Conservation (phyloP, 2,888 invertebrate species). For the Andrena minutula region DNA sequence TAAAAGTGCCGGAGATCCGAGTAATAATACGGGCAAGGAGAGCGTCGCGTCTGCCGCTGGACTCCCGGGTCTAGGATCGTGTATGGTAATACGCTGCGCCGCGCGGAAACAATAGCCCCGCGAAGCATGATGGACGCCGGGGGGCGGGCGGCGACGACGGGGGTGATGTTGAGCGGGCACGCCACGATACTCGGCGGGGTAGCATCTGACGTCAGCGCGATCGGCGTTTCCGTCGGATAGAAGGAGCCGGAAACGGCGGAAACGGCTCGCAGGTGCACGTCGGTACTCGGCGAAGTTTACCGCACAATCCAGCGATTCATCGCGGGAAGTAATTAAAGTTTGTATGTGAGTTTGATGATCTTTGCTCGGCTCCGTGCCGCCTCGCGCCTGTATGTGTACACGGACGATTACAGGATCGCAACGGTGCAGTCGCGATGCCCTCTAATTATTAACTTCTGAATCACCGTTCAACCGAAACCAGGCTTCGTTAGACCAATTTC, state of each 20-base stretch:
- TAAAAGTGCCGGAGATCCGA: too few relatives aligned
- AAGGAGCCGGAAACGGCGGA: constrained; percentile 50
- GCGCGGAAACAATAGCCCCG: constrained; percentile 20
- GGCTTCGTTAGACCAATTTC: neutral
- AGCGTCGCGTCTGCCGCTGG: neutral
- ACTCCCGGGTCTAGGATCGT: neutral
- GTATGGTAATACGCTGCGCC: neutral
- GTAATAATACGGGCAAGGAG: neutral
- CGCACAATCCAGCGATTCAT: constrained; percentile 65
- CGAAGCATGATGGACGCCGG: neutral
- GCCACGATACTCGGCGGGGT: constrained; percentile 31
- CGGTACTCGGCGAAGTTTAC: constrained; percentile 60
- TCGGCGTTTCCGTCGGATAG: constrained; percentile 61
- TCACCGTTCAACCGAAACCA: neutral
- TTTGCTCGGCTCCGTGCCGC: constrained; percentile 40
- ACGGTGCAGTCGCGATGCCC: neutral
- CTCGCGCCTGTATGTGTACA: constrained; percentile 19
- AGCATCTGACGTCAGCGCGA: constrained; percentile 60
- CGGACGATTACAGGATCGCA: constrained; percentile 37
- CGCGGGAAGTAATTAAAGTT: constrained; percentile 68
- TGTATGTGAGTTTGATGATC: constrained; percentile 58
- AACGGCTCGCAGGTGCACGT: constrained; percentile 55
- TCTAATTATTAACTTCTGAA: constrained; percentile 22
- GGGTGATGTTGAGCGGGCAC: constrained; percentile 43
- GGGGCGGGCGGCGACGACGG: neutral